Percentiles rank a stretch among this genome's conserved stretches.
Conservation (phyloP, 2,797 vertebrate genomes). For the Cyclopterus lumpus region DNA sequence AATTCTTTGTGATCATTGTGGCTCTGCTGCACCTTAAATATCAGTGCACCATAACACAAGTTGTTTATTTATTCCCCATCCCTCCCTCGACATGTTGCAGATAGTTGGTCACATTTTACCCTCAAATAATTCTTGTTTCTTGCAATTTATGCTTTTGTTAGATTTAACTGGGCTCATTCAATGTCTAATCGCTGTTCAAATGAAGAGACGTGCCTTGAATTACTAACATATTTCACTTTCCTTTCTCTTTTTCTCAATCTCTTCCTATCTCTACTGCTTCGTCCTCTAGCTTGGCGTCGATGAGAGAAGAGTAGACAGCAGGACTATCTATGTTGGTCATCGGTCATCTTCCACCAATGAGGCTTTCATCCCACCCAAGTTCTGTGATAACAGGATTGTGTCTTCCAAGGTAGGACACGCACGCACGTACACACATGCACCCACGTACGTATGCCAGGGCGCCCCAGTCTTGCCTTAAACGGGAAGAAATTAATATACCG, state of each 20-base stretch:
- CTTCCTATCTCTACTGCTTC: neutral
- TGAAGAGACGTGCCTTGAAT: neutral
- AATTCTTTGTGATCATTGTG: slow-evolving; percentile 15
- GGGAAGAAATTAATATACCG: slow-evolving; percentile 19
- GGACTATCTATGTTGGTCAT: slow-evolving; percentile 92
- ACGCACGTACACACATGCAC: neutral
- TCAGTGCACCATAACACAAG: slow-evolving; percentile 11
- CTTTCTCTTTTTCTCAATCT: slow-evolving; percentile 10
- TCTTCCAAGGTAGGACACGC: slow-evolving; percentile 93
- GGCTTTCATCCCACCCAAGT: slow-evolving; percentile 90
- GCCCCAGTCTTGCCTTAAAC: neutral
- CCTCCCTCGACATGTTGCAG: neutral
- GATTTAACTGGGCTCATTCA: neutral
- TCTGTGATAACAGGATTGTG: slow-evolving; percentile 97
- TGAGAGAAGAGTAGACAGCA: slow-evolving; percentile 92
- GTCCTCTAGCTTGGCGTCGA: slow-evolving; percentile 79
- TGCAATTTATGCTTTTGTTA: neutral
- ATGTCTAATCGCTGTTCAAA: neutral
- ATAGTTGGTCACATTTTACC: neutral
- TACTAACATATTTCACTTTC: slow-evolving; percentile 12
- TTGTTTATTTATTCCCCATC: slow-evolving; percentile 21
- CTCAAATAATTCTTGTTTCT: neutral
- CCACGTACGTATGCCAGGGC: neutral
- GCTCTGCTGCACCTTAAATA: slow-evolving; percentile 23
- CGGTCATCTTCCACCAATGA: slow-evolving; percentile 83